Evolutionary conservation across 2,888 invertebrate species (phyloP).

Genomic region (Hirtodrosophila histrioides): DNA sequence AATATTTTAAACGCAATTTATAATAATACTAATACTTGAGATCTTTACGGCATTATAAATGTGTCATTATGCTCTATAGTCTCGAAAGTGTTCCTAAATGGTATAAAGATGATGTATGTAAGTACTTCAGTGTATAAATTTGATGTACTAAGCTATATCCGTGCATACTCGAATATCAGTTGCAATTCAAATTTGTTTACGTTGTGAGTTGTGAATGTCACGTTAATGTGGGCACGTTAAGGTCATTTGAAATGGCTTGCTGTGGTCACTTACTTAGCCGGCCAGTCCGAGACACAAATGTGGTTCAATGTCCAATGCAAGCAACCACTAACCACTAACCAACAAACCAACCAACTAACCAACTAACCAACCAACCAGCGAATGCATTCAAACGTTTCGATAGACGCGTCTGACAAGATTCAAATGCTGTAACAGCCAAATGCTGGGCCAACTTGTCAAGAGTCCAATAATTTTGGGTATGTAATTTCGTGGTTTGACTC

Average conservation of each 20-base stretch:
- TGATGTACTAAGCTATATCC: slow-evolving; percentile 12
- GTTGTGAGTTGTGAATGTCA: slow-evolving; percentile 66
- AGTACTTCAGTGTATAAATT: slow-evolving; percentile 22
- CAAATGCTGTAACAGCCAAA: slow-evolving; percentile 38
- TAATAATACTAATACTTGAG: too few species aligned
- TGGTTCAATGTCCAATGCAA: slow-evolving; percentile 75
- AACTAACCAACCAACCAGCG: slow-evolving; percentile 21
- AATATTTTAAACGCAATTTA: too few species aligned
- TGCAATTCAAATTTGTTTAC: slow-evolving; percentile 38
- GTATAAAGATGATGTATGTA: background rate
- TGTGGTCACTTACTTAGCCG: slow-evolving; percentile 3
- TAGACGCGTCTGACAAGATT: slow-evolving; percentile 51
- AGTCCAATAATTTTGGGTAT: slow-evolving; percentile 50
- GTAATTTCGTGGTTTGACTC: slow-evolving; percentile 40
- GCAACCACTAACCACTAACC: slow-evolving; percentile 24
- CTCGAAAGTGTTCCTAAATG: too few species aligned
- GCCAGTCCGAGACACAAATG: slow-evolving; percentile 49
- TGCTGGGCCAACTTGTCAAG: slow-evolving; percentile 41
- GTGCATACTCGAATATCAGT: slow-evolving; percentile 30
- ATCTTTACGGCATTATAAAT: too few species aligned
- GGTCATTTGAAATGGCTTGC: slow-evolving; percentile 50
- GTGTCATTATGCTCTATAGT: too few species aligned
- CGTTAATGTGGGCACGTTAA: slow-evolving; percentile 55
- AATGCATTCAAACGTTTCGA: slow-evolving; percentile 68
- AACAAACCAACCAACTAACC: slow-evolving; percentile 31